Base-by-base conservation (phyloP, 2,888 invertebrate genomes). In the Cenopis cana region DNA sequence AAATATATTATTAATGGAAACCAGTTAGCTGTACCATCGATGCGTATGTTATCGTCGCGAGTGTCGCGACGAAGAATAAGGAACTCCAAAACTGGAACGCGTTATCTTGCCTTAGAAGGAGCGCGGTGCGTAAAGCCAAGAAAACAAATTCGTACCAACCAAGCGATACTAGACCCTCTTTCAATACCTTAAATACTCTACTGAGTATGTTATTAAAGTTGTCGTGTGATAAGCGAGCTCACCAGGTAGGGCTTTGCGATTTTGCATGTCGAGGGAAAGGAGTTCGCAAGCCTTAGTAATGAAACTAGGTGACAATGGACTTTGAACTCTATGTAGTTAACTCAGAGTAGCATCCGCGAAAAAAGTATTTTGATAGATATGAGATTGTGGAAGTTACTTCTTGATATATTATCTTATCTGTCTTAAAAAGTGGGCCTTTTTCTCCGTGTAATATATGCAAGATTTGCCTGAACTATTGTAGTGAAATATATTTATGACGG, bases 81-180 rank as follows among this genome's bases (percentile, higher is more conserved):
- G 52, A 52, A 64, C 64, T 54, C n/a, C 52, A 52, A 38, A 64
- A 64, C 64, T 54, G 38, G 64, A 36, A 54, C 64, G 36, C 64
- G 64, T 64, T 64, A 64, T 64, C 64, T 64, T 50, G n/a, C 64
- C 64, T 11, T 64, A 64, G 52, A 54, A 64, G 64, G 64, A 52
- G 64, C 36, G 52, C 52, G 52, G 54, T 64, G 52, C 62, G 50
- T 52, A 62, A n/a, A 36, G 20, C 64, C 52, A 38, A 54, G 52
- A 24, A 46, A 64, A n/a, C 9, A 5, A 20, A 54, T 52, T 20
- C 52, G 9, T 18, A 4, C 52, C 10, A 54, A n/a, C n/a, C 64
- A 54, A 54, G n/a, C 52, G n/a, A 54, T 64, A 38, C 38, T 18
- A 24, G 12, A 64, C 64, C 38, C 11, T 64, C 20, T 24, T 5